phyloP scores from a whole-genome alignment of 2,113 vertebrate genomes.

The Calidris pygmaea region DNA sequence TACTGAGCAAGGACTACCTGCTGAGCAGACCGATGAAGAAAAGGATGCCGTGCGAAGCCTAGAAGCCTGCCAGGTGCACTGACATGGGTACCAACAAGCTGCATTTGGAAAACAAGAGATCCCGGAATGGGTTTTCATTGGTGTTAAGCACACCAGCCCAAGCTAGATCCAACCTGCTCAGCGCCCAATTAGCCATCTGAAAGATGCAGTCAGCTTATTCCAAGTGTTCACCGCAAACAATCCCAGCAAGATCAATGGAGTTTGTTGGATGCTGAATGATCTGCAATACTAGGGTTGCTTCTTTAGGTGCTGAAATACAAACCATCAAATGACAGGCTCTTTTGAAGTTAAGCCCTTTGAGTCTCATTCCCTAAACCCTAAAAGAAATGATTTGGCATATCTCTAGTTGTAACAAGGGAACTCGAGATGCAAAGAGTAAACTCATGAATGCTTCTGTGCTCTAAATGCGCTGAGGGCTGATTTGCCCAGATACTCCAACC shows the following conservation, averaged over 20 bases:
- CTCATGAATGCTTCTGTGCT: not conserved
- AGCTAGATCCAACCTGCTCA: not conserved
- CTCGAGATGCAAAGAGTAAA: not conserved
- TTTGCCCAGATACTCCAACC: not conserved
- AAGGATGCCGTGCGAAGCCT: not conserved
- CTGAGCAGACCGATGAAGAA: not conserved
- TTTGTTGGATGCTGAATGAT: not conserved
- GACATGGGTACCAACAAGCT: accelerated
- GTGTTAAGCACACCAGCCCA: not conserved
- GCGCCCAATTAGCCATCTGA: not conserved
- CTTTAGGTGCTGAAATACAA: not conserved
- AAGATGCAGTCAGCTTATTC: not conserved
- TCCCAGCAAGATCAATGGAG: not conserved
- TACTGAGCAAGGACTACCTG: not conserved
- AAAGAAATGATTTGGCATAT: not conserved
- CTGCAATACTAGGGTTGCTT: not conserved
- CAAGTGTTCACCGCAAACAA: not conserved
- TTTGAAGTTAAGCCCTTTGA: not conserved
- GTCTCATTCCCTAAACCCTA: not conserved
- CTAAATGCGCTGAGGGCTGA: not conserved
- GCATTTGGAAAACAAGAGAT: not conserved
- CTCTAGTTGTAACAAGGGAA: not conserved
- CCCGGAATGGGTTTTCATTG: not conserved
- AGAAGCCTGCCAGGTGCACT: not conserved
- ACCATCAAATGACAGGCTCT: not conserved